Base-by-base conservation (phyloP, 2,113 vertebrate species). In the Phylloscopus whistleri region DNA sequence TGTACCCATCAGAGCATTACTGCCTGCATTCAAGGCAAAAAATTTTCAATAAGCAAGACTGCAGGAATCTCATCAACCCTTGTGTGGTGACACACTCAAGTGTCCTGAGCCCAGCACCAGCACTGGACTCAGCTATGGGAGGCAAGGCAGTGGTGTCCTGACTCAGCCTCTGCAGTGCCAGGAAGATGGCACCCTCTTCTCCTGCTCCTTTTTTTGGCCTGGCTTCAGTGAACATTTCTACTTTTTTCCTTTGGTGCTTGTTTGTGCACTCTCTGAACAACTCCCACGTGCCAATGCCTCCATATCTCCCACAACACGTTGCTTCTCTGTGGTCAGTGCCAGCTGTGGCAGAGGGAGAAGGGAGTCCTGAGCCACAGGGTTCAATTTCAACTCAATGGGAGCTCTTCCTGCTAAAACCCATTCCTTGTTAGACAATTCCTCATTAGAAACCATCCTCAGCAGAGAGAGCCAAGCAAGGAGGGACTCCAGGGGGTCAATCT, bases 301-400 rank as follows among this genome's bases (percentile, higher is more conserved):
- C 28, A 0, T 9, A 81, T 41, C 52, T 58, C 52, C 27, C 59
- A 33, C 31, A 56, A 9, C 33, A 67, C 0, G 2, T 5, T 28
- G 63, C 43, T 88, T 43, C 56, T 33, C 70, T 30, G 49, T 14
- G 75, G 64, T 44, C 85, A 80, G 63, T 22, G 41, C 59, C 81
- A 91, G 10, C 18, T 0, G 0, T n/a, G 72, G 73, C 35, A 46
- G 24, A 69, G 39, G 72, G 39, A 92, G 30, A 74, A 58, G 63
- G 46, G 51, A 72, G 35, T 17, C 43, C 70, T 35, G 81, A 89
- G 93, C 30, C 77, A 75, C 43, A 70, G 78, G 30, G 49, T 1
- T 64, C 66, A 64, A 66, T 66, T 53, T 68, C n/a, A 81, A 5
- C 51, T 48, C 84, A 23, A 5, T 6, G n/a, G 41, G 53, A 91